Percentiles rank a stretch among this genome's conserved stretches.
phyloP scores from a whole-genome alignment of 2,113 vertebrate genomes.

The Boulengeromyrus knoepffleri region DNA sequence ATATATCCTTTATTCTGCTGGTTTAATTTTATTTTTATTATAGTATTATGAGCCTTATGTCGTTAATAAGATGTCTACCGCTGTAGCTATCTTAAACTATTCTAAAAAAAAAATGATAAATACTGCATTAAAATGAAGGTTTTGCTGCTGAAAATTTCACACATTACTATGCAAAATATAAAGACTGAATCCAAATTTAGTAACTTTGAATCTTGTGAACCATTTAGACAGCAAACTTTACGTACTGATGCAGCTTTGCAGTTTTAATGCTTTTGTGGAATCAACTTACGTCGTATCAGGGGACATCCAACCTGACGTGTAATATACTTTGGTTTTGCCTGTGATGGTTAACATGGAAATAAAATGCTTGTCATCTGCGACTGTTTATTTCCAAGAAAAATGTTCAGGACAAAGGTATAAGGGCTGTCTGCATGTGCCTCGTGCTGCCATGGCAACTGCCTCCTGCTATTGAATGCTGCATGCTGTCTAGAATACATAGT shows the following conservation, averaged over 20 bases:
- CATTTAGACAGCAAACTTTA: not conserved
- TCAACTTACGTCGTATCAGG: not conserved
- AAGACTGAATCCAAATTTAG: not conserved
- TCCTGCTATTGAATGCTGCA: conserved; percentile 7
- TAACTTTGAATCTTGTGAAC: not conserved
- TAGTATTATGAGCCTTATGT: not conserved
- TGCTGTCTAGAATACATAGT: conserved; percentile 12
- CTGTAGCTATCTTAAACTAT: not conserved
- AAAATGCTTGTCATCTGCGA: conserved; percentile 1
- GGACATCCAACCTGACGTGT: not conserved
- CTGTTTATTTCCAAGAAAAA: conserved; percentile 1
- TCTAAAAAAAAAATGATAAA: not conserved
- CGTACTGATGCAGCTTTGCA: not conserved
- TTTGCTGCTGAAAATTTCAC: not conserved
- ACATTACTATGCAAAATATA: not conserved
- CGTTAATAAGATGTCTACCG: not conserved
- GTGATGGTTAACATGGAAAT: not conserved
- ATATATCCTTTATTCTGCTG: not conserved
- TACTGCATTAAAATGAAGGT: not conserved
- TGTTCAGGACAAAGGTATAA: conserved; percentile 8
- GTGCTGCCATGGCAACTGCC: conserved; percentile 14
- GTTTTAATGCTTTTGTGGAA: not conserved
- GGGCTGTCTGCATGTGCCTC: not conserved
- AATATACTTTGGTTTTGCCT: not conserved
- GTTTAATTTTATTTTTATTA: not conserved